Conservation (phyloP, 2,888 invertebrate genomes). For the Prosopocoilus inquinatus region DNA sequence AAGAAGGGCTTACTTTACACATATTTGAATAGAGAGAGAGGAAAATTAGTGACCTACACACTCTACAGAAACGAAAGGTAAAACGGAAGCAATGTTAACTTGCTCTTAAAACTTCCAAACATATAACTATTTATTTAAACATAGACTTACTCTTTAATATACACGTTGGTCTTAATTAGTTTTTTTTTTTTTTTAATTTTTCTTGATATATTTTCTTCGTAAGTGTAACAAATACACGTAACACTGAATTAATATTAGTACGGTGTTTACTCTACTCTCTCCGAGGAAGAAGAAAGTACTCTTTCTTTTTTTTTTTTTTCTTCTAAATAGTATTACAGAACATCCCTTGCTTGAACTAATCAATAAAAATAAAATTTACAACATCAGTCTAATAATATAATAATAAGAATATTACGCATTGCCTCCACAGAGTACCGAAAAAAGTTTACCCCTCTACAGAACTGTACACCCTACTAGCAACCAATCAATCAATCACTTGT, state of each 20-base stretch:
- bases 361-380: constrained; percentile 12
- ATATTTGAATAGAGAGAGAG: constrained; percentile 3
- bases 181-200: constrained; percentile 12
- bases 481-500: background rate
- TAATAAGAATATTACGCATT: background rate
- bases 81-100: constrained; percentile 6
- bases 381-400: constrained; percentile 17
- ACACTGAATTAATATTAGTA: constrained; percentile 21
- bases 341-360: constrained; percentile 12
- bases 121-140: background rate
- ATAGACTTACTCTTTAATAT: constrained; percentile 5
- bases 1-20: background rate
- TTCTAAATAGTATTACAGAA: constrained; percentile 19
- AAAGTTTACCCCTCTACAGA: background rate
- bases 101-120: background rate
- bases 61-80: background rate
- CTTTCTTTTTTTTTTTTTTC: constrained; percentile 1
- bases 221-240: constrained; percentile 19
- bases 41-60: background rate
- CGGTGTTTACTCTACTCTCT: constrained; percentile 19
- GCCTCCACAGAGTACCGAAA: constrained; percentile 2
- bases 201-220: constrained; percentile 18
- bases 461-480: background rate
- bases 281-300: constrained; percentile 12
- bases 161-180: constrained; percentile 20